Percentiles rank a stretch among this genome's conserved stretches.
Evolutionary conservation across 1,140 invertebrate genomes (phyloP).

Genomic region (Pemphigus obesinymphae): DNA sequence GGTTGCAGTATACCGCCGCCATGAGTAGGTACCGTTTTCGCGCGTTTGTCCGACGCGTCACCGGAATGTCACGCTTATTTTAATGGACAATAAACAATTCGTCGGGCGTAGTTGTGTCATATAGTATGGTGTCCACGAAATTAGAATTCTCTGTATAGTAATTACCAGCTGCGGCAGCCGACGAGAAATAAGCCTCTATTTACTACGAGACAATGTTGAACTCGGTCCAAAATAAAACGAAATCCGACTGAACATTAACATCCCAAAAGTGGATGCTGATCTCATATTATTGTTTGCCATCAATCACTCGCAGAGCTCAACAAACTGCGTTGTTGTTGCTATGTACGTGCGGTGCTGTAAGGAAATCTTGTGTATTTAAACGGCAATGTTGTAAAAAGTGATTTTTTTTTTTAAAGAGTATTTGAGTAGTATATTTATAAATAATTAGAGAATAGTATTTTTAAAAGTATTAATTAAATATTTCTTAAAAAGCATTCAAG

Average conservation of each 20-base stretch:
- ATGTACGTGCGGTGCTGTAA: too few species aligned
- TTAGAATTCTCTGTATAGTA: background rate
- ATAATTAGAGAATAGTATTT: too few species aligned
- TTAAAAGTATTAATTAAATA: too few species aligned
- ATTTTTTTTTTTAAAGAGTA: too few species aligned
- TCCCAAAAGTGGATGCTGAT: constrained; percentile 11
- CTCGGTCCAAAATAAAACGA: constrained; percentile 5
- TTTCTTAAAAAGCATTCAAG: too few species aligned
- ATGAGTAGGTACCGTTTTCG: background rate
- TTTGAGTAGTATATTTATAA: too few species aligned
- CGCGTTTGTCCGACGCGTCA: background rate
- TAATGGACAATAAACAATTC: constrained; percentile 32
- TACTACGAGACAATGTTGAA: constrained; percentile 6
- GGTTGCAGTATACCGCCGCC: background rate
- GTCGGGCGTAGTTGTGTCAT: background rate
- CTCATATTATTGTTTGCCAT: too few species aligned
- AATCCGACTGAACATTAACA: background rate
- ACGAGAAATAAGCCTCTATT: background rate
- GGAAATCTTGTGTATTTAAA: too few species aligned
- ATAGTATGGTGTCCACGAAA: background rate
- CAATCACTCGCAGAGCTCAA: background rate
- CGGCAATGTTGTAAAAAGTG: too few species aligned
- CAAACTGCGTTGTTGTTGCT: too few species aligned
- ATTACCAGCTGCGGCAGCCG: background rate
- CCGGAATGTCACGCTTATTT: constrained; percentile 17